Evolutionary conservation across 2,888 invertebrate species (phyloP).

Genomic region (Meloe dianella): DNA sequence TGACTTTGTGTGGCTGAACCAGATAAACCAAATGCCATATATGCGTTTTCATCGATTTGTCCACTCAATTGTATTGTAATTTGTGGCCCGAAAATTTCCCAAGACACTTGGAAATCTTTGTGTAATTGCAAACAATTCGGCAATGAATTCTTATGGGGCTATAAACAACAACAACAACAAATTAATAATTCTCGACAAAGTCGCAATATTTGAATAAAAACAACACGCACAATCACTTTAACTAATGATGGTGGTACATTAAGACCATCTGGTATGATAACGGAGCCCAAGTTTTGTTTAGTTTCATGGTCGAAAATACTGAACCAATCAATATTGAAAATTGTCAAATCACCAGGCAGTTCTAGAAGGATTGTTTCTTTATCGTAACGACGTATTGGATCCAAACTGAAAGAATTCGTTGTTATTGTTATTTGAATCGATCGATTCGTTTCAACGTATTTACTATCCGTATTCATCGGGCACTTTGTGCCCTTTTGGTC

Average conservation of each 20-base stretch:
- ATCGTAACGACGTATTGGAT: slow-evolving; percentile 75
- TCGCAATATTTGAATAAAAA: neutral
- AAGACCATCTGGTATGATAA: slow-evolving; percentile 78
- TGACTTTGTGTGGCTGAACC: slow-evolving; percentile 72
- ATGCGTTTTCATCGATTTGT: slow-evolving; percentile 76
- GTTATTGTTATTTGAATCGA: too few species aligned
- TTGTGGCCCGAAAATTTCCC: slow-evolving; percentile 90
- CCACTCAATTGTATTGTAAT: slow-evolving; percentile 85
- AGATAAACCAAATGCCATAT: slow-evolving; percentile 89
- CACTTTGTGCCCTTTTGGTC: slow-evolving; percentile 78
- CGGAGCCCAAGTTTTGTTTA: slow-evolving; percentile 73
- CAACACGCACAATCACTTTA: slow-evolving; percentile 64
- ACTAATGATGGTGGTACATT: slow-evolving; percentile 88
- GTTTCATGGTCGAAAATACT: slow-evolving; percentile 76
- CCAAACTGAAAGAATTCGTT: slow-evolving; percentile 66
- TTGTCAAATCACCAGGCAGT: slow-evolving; percentile 81
- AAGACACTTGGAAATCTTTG: slow-evolving; percentile 80
- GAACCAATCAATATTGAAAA: slow-evolving; percentile 85
- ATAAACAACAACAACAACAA: slow-evolving; percentile 28
- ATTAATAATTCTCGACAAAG: neutral
- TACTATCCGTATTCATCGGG: slow-evolving; percentile 94
- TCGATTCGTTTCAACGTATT: slow-evolving; percentile 60
- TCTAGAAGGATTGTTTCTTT: slow-evolving; percentile 76
- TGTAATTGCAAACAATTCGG: slow-evolving; percentile 89
- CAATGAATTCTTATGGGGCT: slow-evolving; percentile 69